Evolutionary conservation across 2,797 vertebrate genomes (phyloP).

Genomic region (Hypotaenidia okinawae): DNA sequence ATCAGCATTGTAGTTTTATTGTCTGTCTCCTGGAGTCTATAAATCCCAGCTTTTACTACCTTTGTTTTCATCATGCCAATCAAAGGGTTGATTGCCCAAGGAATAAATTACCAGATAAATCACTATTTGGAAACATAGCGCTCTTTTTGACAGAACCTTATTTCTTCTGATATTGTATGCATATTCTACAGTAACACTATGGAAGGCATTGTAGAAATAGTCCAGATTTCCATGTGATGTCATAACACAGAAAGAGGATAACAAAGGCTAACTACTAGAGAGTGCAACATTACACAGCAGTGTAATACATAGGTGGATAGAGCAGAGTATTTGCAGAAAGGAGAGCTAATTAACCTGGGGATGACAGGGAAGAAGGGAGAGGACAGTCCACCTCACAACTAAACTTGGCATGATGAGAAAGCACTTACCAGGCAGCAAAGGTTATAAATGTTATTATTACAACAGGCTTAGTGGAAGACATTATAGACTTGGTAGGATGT

Average conservation of each 20-base stretch:
- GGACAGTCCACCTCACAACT: background rate
- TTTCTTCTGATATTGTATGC: background rate
- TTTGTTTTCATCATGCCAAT: slow-evolving; percentile 61
- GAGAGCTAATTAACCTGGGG: background rate
- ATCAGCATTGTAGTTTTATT: slow-evolving; percentile 32
- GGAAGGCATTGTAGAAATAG: background rate
- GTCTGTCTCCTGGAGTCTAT: slow-evolving; percentile 42
- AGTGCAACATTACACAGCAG: background rate
- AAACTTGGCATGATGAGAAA: background rate
- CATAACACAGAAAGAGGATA: background rate
- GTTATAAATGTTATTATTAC: background rate
- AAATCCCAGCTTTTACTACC: slow-evolving; percentile 52
- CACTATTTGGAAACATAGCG: background rate
- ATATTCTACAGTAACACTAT: background rate
- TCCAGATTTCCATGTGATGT: background rate
- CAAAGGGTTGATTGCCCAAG: slow-evolving; percentile 48
- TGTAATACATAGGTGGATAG: background rate
- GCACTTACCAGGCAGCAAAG: background rate
- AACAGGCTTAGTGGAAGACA: background rate
- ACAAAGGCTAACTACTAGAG: background rate
- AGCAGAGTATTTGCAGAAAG: background rate
- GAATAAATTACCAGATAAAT: slow-evolving; percentile 49
- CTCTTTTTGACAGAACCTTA: background rate
- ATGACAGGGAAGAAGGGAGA: background rate
- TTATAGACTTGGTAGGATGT: background rate